A percentile compares a stretch with the other conserved stretches of the same genome.
phyloP scores from a whole-genome alignment of 2,888 invertebrate genomes.

The Neocrepidodera transversa region DNA sequence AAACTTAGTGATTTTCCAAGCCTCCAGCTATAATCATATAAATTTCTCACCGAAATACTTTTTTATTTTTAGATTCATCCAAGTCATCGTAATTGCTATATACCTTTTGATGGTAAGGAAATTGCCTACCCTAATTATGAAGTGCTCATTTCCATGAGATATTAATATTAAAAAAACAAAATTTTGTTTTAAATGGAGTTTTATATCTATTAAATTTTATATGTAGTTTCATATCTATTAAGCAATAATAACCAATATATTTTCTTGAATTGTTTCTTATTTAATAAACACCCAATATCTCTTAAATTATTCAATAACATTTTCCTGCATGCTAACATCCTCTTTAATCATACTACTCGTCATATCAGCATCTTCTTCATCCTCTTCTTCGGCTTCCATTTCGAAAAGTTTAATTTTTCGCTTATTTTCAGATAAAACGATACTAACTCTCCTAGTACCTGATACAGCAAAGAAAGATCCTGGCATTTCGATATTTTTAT shows the following conservation, averaged over 20 bases:
- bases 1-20: no score
- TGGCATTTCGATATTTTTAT: conserved; percentile 70
- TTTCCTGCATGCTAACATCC: conserved; percentile 44
- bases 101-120: conserved; percentile 43
- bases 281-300: no score
- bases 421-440: conserved; percentile 79
- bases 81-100: conserved; percentile 43
- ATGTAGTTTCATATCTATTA: no score
- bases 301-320: conserved; percentile 9
- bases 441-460: conserved; percentile 83
- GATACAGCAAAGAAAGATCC: conserved; percentile 81
- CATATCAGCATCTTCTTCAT: conserved; percentile 77
- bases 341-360: conserved; percentile 47
- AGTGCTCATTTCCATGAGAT: conserved; percentile 25
- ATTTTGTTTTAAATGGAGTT: no score
- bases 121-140: conserved; percentile 38
- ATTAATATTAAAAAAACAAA: background rate
- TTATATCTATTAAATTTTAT: no score
- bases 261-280: no score
- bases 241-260: no score
- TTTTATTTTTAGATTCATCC: conserved; percentile 41
- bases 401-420: conserved; percentile 87
- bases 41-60: no score
- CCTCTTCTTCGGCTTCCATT: conserved; percentile 92
- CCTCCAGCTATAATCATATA: no score